Evolutionary conservation across 2,888 invertebrate genomes (phyloP).

Genomic region (Patella ulyssiponensis): DNA sequence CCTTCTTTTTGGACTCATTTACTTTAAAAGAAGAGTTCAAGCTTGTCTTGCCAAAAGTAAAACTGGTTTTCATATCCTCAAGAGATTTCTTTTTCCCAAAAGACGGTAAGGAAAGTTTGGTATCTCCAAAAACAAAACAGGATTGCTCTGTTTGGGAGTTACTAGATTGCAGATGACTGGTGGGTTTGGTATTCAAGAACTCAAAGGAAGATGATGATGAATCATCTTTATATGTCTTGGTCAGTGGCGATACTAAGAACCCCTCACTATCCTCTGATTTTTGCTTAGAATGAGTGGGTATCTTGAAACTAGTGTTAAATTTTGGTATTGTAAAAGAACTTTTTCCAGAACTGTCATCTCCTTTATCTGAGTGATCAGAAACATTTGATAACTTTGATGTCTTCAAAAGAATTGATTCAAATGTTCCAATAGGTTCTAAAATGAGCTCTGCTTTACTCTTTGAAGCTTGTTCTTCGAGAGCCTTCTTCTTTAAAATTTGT

Average conservation of each 20-base stretch:
- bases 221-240: neutral
- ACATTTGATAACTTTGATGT: neutral
- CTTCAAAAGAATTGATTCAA: neutral
- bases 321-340: neutral
- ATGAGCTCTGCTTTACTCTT: neutral
- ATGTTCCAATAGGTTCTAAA: neutral
- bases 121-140: constrained; percentile 1
- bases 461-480: neutral
- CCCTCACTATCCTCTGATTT: neutral
- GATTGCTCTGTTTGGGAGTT: neutral
- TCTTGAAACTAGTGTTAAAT: neutral
- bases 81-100: neutral
- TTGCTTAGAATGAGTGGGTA: neutral
- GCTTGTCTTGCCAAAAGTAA: neutral
- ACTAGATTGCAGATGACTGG: neutral
- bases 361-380: neutral
- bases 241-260: neutral
- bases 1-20: neutral
- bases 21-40: neutral
- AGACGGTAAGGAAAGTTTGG: neutral
- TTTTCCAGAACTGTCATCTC: neutral
- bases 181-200: neutral
- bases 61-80: neutral
- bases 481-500: neutral
- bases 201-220: neutral